These are phyloP conservation scores for Hyla sarda DNA, from an alignment of 2,113 vertebrate genomes.

Conservation along the genomic window DNA sequence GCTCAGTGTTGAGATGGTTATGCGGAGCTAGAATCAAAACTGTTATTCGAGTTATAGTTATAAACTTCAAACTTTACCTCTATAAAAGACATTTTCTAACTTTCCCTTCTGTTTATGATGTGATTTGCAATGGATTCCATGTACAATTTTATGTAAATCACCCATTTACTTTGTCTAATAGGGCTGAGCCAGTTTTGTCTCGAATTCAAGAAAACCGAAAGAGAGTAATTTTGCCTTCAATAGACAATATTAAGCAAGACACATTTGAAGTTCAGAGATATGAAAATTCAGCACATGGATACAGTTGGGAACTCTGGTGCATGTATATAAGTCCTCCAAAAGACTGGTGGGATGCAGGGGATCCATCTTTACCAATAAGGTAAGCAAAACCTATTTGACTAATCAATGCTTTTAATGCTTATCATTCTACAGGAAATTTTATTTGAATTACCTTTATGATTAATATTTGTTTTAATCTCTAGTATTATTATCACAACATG, in stretches of 20 bases:
- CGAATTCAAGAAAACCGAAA: conserved; percentile 90
- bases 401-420: neutral
- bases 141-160: neutral
- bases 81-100: neutral
- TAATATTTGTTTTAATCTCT: neutral
- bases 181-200: conserved; percentile 92
- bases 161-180: conserved; percentile 64
- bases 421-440: neutral
- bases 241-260: conserved; percentile 97
- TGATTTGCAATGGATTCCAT: neutral
- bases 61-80: neutral
- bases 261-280: conserved; percentile 95
- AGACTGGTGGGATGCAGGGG: conserved; percentile 95
- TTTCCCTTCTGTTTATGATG: neutral
- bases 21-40: neutral
- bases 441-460: neutral
- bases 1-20: neutral
- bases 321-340: conserved; percentile 98
- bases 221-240: conserved; percentile 92
- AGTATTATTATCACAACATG: neutral
- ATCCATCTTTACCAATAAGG: conserved; percentile 94
- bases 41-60: neutral
- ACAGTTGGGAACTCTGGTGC: conserved; percentile 99
- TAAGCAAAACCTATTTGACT: conserved; percentile 53
- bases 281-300: conserved; percentile 92